A percentile compares a stretch with the other conserved stretches of the same genome.
phyloP scores from a whole-genome alignment of 2,888 invertebrate genomes.

The Rotaria magnacalcarata region DNA sequence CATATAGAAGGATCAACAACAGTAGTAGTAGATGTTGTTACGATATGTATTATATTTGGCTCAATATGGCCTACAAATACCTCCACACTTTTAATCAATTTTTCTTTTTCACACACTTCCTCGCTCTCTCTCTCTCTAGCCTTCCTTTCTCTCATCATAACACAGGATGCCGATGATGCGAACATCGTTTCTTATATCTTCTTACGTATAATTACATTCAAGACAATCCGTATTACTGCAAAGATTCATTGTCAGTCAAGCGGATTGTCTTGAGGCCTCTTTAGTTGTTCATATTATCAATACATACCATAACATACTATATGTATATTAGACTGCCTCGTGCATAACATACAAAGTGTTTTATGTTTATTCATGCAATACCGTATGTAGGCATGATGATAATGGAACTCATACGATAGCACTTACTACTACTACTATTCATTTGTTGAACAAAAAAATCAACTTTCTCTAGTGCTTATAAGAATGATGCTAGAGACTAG shows the following conservation, averaged over 20 bases:
- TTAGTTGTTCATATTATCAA: background rate
- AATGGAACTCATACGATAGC: background rate
- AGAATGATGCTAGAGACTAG: background rate
- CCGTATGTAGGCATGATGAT: background rate
- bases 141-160: background rate
- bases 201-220: background rate
- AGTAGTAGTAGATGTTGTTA: background rate
- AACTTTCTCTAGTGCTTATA: background rate
- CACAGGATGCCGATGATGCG: background rate
- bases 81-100: slow-evolving; percentile 2
- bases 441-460: background rate
- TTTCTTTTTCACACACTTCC: background rate
- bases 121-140: too few species aligned
- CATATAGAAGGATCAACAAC: background rate
- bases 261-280: background rate
- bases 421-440: background rate
- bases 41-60: background rate
- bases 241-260: slow-evolving; percentile 3
- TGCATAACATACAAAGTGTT: background rate
- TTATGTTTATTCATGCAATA: slow-evolving; percentile 1
- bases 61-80: background rate
- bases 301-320: background rate
- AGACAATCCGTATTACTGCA: background rate
- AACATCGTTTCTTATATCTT: background rate
- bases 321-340: background rate